Base-by-base conservation (phyloP, 2,888 invertebrate species). In the Calliphora vomitoria region DNA sequence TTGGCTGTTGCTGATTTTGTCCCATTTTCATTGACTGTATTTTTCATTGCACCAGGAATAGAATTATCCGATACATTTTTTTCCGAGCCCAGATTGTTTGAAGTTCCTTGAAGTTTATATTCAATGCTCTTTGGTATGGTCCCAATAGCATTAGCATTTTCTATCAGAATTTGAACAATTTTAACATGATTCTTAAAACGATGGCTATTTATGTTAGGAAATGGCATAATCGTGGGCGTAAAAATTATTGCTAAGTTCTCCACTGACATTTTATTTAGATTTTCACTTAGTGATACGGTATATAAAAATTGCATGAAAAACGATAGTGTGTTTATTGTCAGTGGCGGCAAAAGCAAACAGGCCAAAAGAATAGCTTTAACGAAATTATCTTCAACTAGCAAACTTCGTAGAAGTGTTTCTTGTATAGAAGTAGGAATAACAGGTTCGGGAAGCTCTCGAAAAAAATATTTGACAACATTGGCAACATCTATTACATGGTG, bases 401-500 rank as follows among this genome's bases (percentile, higher is more conserved):
- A 94, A 92, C 96, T 96, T 89, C 96, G 94, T 15, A 98, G 93
- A 86, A 98, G 95, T 50, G 97, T 93, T 91, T 98, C 97, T 91
- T 98, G 98, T 87, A 96, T 92, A 44, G 90, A 90, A 0, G 89
- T 94, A 0, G 96, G 97, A 93, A 98, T 96, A 25, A 98, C 94
- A 0, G 98, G 97, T 90, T 98, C 97, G 0, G 98, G 98, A 76
- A 98, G 94, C 92, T 97, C 96, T 84, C 98, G 95, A 87, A 98
- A 95, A 93, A 98, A 98, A 69, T 96, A 95, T 93, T 98, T 98
- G 35, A 98, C 94, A 44, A 98, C 95, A 92, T 96, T 97, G 1
- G 98, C 97, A 18, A 98, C 96, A 94, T 98, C 98, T 89, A 97
- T 96, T 0, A 97, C 96, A 91, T 97, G 96, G 92, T 97, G 96